These are phyloP conservation scores for Sebastes elongatus DNA, from an alignment of 2,797 vertebrate species.

Conservation along the genomic window DNA sequence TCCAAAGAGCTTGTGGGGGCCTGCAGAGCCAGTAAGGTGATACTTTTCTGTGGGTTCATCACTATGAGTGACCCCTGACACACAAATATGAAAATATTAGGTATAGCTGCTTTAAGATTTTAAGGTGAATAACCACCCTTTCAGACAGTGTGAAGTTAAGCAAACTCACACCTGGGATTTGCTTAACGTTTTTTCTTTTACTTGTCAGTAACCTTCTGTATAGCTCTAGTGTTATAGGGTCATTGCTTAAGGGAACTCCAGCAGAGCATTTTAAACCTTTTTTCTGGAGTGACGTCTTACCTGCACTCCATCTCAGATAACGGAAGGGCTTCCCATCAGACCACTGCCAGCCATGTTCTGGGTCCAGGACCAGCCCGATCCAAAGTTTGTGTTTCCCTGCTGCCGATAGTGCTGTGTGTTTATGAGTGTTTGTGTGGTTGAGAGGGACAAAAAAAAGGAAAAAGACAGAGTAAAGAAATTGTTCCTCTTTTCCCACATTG, in stretches of 20 bases:
- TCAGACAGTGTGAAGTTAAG: not conserved
- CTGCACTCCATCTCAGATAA: conserved; percentile 90
- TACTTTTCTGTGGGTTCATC: not conserved
- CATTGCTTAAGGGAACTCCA: not conserved
- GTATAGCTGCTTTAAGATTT: not conserved
- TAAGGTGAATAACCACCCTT: not conserved
- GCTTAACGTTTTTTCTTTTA: not conserved
- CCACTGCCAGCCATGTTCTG: conserved; percentile 92
- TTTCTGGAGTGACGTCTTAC: conserved; percentile 69
- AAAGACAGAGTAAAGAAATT: conserved; percentile 21
- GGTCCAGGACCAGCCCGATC: conserved; percentile 89
- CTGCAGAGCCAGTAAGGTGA: not conserved
- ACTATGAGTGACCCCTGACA: not conserved
- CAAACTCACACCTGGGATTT: not conserved
- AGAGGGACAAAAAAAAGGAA: conserved; percentile 3
- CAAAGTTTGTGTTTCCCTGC: conserved; percentile 79
- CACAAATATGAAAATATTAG: not conserved
- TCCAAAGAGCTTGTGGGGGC: not conserved
- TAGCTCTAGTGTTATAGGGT: not conserved
- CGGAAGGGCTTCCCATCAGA: conserved; percentile 85
- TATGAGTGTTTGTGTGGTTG: conserved; percentile 18
- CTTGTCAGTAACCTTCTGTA: not conserved
- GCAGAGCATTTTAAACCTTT: not conserved
- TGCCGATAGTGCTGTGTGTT: conserved; percentile 50
- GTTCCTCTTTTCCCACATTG: conserved; percentile 37